phyloP scores from a whole-genome alignment of 2,888 invertebrate species.

The Spatulosminthurus flaviceps region DNA sequence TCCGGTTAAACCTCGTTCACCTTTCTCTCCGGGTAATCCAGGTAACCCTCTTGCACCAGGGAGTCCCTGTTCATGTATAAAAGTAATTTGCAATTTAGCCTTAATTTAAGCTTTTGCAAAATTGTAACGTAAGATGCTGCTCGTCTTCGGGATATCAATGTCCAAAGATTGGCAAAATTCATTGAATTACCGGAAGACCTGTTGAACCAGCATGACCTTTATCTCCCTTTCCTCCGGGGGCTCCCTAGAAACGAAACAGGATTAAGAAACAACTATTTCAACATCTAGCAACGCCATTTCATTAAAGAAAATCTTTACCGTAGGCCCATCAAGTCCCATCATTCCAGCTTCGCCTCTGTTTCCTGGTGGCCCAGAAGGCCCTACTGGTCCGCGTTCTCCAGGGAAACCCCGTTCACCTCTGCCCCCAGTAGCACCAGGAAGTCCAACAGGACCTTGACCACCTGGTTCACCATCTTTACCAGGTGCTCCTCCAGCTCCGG shows the following conservation, averaged over 20 bases:
- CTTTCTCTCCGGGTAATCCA: slow-evolving; percentile 78
- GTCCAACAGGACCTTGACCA: slow-evolving; percentile 73
- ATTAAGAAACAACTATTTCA: too few species aligned
- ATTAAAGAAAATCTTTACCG: slow-evolving; percentile 54
- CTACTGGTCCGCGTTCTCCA: slow-evolving; percentile 78
- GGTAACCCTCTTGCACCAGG: slow-evolving; percentile 76
- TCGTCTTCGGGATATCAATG: too few species aligned
- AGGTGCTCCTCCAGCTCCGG: slow-evolving; percentile 77
- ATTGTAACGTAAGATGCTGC: too few species aligned
- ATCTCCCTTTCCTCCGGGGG: slow-evolving; percentile 74
- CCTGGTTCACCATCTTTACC: slow-evolving; percentile 85
- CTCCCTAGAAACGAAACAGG: slow-evolving; percentile 70
- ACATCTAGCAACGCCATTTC: too few species aligned
- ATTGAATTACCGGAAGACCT: slow-evolving; percentile 73
- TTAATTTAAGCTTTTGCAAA: too few species aligned
- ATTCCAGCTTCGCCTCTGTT: slow-evolving; percentile 74
- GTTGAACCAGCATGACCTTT: slow-evolving; percentile 78
- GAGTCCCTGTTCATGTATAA: slow-evolving; percentile 69
- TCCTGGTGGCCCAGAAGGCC: slow-evolving; percentile 75
- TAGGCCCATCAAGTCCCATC: slow-evolving; percentile 74
- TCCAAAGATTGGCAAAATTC: too few species aligned
- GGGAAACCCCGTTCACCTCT: slow-evolving; percentile 76
- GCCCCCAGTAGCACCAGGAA: slow-evolving; percentile 72
- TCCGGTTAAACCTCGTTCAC: slow-evolving; percentile 77
- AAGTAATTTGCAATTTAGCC: background rate